These are phyloP conservation scores for Euura saliciscinereae DNA, from an alignment of 1,140 invertebrate genomes.

Conservation along the genomic window DNA sequence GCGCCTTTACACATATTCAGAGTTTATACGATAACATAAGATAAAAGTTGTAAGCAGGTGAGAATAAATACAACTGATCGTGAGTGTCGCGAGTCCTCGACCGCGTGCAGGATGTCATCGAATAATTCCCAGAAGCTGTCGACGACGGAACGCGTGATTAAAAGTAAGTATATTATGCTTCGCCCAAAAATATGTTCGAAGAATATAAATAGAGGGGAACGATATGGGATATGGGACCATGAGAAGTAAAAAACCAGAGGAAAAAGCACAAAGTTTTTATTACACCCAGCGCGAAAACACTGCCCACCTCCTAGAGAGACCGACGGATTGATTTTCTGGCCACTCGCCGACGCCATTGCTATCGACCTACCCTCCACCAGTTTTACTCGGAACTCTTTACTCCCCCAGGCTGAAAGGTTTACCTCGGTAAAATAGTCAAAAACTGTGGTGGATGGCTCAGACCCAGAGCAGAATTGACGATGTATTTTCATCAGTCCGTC, in stretches of 20 bases:
- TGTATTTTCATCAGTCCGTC: neutral
- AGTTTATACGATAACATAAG: too few species aligned
- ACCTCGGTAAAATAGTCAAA: too few species aligned
- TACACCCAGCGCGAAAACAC: slow-evolving; percentile 38
- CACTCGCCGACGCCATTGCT: slow-evolving; percentile 50
- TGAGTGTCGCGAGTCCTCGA: slow-evolving; percentile 7
- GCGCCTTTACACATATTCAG: too few species aligned
- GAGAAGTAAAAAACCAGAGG: slow-evolving; percentile 10
- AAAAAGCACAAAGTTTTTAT: too few species aligned
- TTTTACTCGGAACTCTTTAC: neutral
- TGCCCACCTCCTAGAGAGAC: slow-evolving; percentile 24
- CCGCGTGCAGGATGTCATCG: slow-evolving; percentile 59
- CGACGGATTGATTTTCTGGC: slow-evolving; percentile 54
- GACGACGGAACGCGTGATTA: slow-evolving; percentile 74
- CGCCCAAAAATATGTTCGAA: slow-evolving; percentile 12
- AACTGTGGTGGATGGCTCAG: too few species aligned
- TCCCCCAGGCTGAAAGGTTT: too few species aligned
- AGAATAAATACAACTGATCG: neutral
- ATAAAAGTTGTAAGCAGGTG: neutral
- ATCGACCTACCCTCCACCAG: slow-evolving; percentile 47
- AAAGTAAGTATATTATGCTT: slow-evolving; percentile 65
- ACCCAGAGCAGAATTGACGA: too few species aligned
- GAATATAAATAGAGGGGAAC: slow-evolving; percentile 9
- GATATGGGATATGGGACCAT: neutral
- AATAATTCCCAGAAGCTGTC: slow-evolving; percentile 70